These are phyloP conservation scores for Falcaria lacertinaria DNA, from an alignment of 2,888 invertebrate species.

Conservation along the genomic window DNA sequence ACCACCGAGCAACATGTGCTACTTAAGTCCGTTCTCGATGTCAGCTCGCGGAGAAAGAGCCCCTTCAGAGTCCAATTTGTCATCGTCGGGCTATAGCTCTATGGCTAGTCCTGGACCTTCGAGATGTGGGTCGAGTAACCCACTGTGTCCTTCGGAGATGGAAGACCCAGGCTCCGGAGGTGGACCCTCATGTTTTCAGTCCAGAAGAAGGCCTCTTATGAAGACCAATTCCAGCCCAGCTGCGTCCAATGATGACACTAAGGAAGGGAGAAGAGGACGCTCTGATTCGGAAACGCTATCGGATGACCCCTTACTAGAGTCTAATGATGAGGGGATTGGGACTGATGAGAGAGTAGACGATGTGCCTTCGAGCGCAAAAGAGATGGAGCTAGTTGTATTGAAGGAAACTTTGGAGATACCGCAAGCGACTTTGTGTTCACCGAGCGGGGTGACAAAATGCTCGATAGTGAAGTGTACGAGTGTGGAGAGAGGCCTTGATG, in stretches of 20 bases:
- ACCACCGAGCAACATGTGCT: constrained; percentile 82
- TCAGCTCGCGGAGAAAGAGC: constrained; percentile 85
- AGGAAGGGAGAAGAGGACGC: constrained; percentile 78
- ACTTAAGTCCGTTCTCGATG: constrained; percentile 88
- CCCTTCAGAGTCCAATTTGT: constrained; percentile 90
- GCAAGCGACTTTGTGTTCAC: constrained; percentile 59
- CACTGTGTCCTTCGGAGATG: constrained; percentile 86
- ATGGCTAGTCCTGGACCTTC: constrained; percentile 92
- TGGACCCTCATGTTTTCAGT: constrained; percentile 72
- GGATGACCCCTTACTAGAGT: constrained; percentile 84
- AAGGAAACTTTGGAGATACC: constrained; percentile 72
- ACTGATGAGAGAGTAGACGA: constrained; percentile 87
- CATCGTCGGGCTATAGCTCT: constrained; percentile 91
- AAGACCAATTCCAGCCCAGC: constrained; percentile 79
- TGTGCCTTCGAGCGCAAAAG: constrained; percentile 85
- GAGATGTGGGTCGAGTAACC: constrained; percentile 89
- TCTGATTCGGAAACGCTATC: constrained; percentile 88
- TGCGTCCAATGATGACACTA: constrained; percentile 61
- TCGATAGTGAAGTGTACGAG: constrained; percentile 78
- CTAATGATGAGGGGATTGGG: constrained; percentile 88
- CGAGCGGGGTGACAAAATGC: constrained; percentile 72
- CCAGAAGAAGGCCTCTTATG: constrained; percentile 81
- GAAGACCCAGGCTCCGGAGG: constrained; percentile 84
- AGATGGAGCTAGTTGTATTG: constrained; percentile 70
- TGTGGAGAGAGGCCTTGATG: constrained; percentile 76